A percentile compares a stretch with the other conserved stretches of the same genome.
Conservation (phyloP, 2,888 invertebrate species). For the Drosophila cognata region DNA sequence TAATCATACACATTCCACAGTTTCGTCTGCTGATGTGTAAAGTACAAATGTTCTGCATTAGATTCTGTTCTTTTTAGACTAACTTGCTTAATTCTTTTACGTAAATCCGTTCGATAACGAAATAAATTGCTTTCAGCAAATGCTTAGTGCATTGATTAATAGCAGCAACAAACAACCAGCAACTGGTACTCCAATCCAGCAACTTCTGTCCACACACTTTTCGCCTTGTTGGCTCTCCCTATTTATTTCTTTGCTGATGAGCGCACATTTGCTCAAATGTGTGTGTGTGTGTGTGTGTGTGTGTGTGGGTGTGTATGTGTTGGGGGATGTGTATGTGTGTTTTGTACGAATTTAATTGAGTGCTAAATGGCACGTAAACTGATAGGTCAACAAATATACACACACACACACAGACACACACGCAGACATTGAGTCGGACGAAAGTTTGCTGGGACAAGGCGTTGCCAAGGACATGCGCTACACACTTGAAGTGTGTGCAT, state of each 20-base stretch:
- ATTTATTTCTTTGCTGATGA: slow-evolving; percentile 64
- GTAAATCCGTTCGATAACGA: slow-evolving; percentile 75
- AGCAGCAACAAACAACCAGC: slow-evolving; percentile 44
- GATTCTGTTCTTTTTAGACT: slow-evolving; percentile 16
- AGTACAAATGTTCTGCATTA: background rate
- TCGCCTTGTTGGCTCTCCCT: slow-evolving; percentile 37
- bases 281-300: slow-evolving; percentile 24
- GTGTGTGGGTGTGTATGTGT: slow-evolving; percentile 46
- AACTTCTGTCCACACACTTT: slow-evolving; percentile 37
- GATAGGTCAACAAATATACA: slow-evolving; percentile 74
- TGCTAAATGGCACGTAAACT: slow-evolving; percentile 84
- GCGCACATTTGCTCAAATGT: slow-evolving; percentile 74
- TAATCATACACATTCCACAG: slow-evolving; percentile 27
- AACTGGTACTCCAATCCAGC: slow-evolving; percentile 49
- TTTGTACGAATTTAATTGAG: slow-evolving; percentile 82
- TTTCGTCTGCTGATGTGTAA: slow-evolving; percentile 1
- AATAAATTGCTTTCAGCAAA: slow-evolving; percentile 81
- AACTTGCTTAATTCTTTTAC: slow-evolving; percentile 58
- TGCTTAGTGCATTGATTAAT: slow-evolving; percentile 78
- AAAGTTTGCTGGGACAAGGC: slow-evolving; percentile 64
- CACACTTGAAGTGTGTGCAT: slow-evolving; percentile 43
- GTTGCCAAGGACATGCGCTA: slow-evolving; percentile 67
- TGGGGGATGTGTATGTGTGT: slow-evolving; percentile 44
- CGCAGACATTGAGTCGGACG: slow-evolving; percentile 19
- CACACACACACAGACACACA: slow-evolving; percentile 10